Percentiles rank a stretch among this genome's conserved stretches.
phyloP scores from a whole-genome alignment of 2,113 vertebrate species.

The Cyanocitta stelleri region DNA sequence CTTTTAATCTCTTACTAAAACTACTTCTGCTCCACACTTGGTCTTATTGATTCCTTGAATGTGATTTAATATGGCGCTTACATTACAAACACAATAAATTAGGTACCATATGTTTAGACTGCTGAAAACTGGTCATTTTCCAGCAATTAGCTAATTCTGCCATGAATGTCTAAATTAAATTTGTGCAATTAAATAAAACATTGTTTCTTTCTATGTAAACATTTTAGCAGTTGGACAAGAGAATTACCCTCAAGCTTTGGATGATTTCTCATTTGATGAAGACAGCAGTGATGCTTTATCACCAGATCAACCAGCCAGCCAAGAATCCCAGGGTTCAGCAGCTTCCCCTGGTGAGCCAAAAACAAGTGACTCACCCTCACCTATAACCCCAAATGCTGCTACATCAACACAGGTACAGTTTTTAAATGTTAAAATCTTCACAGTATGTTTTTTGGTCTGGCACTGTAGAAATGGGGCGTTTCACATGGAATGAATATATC shows the following conservation, averaged over 20 bases:
- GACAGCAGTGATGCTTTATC: conserved; percentile 94
- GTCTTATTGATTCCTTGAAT: background rate
- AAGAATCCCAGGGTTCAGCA: conserved; percentile 89
- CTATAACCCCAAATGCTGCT: conserved; percentile 62
- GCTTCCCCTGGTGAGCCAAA: conserved; percentile 86
- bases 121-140: background rate
- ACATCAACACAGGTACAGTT: conserved; percentile 69
- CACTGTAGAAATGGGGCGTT: background rate
- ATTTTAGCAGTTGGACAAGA: conserved; percentile 81
- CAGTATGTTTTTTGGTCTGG: background rate
- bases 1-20: background rate
- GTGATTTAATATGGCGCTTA: background rate
- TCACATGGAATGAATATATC: background rate
- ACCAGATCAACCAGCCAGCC: conserved; percentile 93
- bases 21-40: background rate
- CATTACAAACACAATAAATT: background rate
- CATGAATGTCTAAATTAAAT: background rate
- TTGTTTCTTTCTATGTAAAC: conserved; percentile 8
- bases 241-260: conserved; percentile 82
- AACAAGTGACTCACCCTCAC: conserved; percentile 77
- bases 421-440: background rate
- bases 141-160: background rate
- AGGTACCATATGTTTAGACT: background rate
- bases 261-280: conserved; percentile 88
- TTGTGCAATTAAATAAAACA: background rate